These are phyloP conservation scores for Megaceryle maxima DNA, from an alignment of 2,113 vertebrate genomes.

Conservation along the genomic window DNA sequence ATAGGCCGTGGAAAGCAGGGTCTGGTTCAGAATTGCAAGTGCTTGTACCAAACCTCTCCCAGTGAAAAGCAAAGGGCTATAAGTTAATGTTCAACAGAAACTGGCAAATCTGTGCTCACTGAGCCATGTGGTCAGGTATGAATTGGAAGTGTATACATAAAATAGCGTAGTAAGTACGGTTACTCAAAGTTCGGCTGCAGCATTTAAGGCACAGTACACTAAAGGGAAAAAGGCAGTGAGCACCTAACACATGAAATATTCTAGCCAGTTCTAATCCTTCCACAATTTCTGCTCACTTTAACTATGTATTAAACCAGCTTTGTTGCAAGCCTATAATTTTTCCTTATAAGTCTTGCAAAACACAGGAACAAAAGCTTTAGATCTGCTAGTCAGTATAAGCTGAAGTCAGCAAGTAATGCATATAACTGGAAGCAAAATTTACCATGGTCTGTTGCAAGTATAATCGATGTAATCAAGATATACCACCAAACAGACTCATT, in stretches of 20 bases:
- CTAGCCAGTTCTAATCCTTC: not conserved
- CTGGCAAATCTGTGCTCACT: not conserved
- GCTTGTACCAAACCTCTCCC: not conserved
- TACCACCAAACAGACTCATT: not conserved
- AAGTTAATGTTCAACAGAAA: slow-evolving; percentile 60
- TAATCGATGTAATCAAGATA: not conserved
- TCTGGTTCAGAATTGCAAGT: slow-evolving; percentile 32
- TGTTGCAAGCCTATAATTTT: not conserved
- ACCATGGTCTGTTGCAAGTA: not conserved
- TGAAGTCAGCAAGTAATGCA: not conserved
- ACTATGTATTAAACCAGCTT: not conserved
- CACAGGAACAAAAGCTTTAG: not conserved
- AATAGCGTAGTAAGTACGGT: fast-evolving
- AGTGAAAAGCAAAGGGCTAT: not conserved
- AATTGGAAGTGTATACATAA: not conserved
- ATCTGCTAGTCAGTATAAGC: not conserved
- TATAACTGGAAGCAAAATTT: not conserved
- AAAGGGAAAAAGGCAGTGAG: not conserved
- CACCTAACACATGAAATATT: not conserved
- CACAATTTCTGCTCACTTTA: not conserved
- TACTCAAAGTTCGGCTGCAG: not conserved
- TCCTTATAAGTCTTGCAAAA: not conserved
- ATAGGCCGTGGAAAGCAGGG: not conserved
- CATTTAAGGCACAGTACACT: not conserved
- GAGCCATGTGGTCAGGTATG: not conserved